Evolutionary conservation across 2,113 vertebrate species (phyloP), one percentile per base, ranked within the genome.

Genomic region (Triplophysa rosa): DNA sequence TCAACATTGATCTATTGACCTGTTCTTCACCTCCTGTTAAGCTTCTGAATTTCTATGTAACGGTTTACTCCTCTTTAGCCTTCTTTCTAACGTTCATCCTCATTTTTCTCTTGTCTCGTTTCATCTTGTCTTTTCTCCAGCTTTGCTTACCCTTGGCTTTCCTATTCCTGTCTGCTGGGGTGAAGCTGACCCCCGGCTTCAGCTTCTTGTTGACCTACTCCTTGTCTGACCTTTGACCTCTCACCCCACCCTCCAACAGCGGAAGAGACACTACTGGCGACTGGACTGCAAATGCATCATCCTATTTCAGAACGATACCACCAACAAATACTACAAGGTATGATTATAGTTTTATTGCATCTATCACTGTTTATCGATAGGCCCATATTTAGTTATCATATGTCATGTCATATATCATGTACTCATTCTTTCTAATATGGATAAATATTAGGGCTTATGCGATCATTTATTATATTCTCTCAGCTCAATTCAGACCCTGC

Each of bases 321-420:
- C 94, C 87, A 97, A 93, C 89, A 94, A 95, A 88, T 97, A 95
- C 89, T 96, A 97, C 88, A 96, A 96, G 94, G 95, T 95, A 89
- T 73, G 52, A 8, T 45, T 61, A 49, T n/a, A 4, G 17, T 2
- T 45, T n/a, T 40, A 70, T 16, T 21, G 24, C 59, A 4, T n/a
- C n/a, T n/a, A 11, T 69, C 4, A 49, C 19, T 40, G 5, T 16
- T 37, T 49, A 37, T 21, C n/a, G 37, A 17, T 37, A 67, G 33
- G 6, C 33, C 33, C 1, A 33, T 33, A 33, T 33, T 33, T 33
- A 37, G 33, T 37, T 37, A 33, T 0, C 33, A 33, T 33, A 33
- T 33, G 33, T 37, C 33, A 37, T 37, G 33, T 37, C 5, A 7
- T 37, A 37, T 37, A 37, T 37, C 33, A 37, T 37, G 7, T 37